Conservation (phyloP, 2,888 invertebrate genomes). For the Apotomis turbidana region DNA sequence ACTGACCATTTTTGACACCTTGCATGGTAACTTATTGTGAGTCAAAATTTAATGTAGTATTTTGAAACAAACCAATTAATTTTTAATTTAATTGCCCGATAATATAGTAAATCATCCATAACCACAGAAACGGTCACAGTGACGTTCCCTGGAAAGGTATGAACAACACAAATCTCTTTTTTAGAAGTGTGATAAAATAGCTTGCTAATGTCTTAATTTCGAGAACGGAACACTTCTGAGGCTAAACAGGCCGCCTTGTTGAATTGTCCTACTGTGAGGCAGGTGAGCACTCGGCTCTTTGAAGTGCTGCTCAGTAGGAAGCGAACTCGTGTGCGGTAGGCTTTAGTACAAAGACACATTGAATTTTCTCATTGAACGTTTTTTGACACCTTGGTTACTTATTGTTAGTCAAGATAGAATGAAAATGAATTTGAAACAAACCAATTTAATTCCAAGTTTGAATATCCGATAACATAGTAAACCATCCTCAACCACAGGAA, state of each 20-base stretch:
- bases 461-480: too few species aligned
- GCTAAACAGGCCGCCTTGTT: constrained; percentile 74
- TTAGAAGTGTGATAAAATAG: constrained; percentile 1
- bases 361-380: not conserved
- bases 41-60: not conserved
- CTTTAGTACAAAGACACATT: constrained; percentile 23
- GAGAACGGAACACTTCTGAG: constrained; percentile 72
- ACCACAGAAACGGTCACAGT: too few species aligned
- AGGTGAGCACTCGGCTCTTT: constrained; percentile 48
- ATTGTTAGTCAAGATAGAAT: not conserved
- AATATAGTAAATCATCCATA: too few species aligned
- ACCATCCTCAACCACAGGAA: too few species aligned
- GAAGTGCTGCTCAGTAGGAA: constrained; percentile 28
- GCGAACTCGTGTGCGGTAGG: constrained; percentile 34
- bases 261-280: constrained; percentile 58
- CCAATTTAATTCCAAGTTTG: not conserved
- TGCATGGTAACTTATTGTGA: constrained; percentile 3
- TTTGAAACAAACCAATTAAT: not conserved
- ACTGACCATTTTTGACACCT: not conserved
- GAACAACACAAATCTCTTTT: not conserved
- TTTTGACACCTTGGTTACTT: not conserved
- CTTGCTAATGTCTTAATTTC: constrained; percentile 79
- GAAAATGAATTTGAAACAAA: too few species aligned
- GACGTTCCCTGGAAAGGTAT: too few species aligned
- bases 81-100: not conserved